Base-by-base conservation (phyloP, 2,797 vertebrate species). In the Falco peregrinus region DNA sequence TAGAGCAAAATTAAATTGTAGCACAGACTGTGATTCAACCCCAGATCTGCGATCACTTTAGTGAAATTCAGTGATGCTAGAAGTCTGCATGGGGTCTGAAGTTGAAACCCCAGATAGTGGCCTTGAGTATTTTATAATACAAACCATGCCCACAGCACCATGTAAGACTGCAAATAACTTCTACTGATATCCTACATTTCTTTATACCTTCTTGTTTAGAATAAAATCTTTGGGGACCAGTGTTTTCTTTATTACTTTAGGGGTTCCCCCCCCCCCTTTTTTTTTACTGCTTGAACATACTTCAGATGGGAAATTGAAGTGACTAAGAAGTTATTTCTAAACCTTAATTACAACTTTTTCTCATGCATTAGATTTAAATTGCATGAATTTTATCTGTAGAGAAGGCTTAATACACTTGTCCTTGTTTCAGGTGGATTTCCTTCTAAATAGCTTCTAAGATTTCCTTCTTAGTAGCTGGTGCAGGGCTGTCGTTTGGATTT, bases 231-330 rank as follows among this genome's bases (percentile, higher is more conserved):
- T 41, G 18, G 13, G 14, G 22, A 77, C 5, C n/a, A 54, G 29
- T 59, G 83, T 69, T 91, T 87, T 90, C 84, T 88, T 67, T 90
- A 67, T 70, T 88, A 71, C 29, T 94, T 84, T 17, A 53, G 39
- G 60, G 37, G 48, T 79, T 33, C 12, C 15, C 45, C 33, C 29
- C 6, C 4, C 28, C n/a, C 17, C 16, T 21, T 54, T 59, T 51
- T 47, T 57, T 54, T 20, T 5, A 0, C 19, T 57, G 6, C 13
- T 82, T 4, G 2, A 77, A 48, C 26, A 18, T 67, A 18, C 22
- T 84, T 91, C 29, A 70, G 80, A 14, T 33, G 70, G 16, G 11
- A 87, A 83, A 87, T 7, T 22, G 26, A 65, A 85, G 25, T 71
- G 33, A 24, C 26, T 37, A 53, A 60, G 29, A 78, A 92, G 4